Conservation (phyloP, 1,140 invertebrate species). For the Cephus cinctus region DNA sequence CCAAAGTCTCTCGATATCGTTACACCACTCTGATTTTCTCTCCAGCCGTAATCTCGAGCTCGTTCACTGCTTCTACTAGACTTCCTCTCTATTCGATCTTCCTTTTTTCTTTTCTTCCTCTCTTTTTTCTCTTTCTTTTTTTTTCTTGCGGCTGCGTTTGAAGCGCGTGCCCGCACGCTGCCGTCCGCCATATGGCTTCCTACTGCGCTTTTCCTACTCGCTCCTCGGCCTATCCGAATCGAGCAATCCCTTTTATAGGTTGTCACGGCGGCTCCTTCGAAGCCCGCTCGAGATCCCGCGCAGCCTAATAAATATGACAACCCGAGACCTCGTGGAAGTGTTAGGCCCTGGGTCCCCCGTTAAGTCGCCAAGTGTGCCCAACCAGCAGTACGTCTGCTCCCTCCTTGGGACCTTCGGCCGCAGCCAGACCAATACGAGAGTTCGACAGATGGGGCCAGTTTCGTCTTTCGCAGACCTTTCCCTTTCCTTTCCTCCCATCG, state of each 20-base stretch:
- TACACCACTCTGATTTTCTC: too few relatives aligned
- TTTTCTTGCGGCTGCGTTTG: conserved; percentile 16
- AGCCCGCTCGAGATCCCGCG: too few relatives aligned
- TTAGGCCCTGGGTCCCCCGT: conserved; percentile 9
- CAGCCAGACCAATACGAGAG: too few relatives aligned
- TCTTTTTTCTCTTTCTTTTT: conserved; percentile 14
- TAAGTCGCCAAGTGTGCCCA: background rate
- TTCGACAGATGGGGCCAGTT: too few relatives aligned
- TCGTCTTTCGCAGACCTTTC: too few relatives aligned
- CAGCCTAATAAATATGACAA: conserved; percentile 33
- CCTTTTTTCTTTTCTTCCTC: conserved; percentile 10
- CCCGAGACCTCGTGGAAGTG: conserved; percentile 22
- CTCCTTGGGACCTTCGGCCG: too few relatives aligned
- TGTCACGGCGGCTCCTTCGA: background rate
- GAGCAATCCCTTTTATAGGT: too few relatives aligned
- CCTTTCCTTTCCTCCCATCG: too few relatives aligned
- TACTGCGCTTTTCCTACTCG: conserved; percentile 13
- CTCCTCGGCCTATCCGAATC: background rate
- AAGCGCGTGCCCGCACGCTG: conserved; percentile 24
- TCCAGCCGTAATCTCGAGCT: too few relatives aligned
- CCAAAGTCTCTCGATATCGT: too few relatives aligned
- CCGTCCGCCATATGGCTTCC: conserved; percentile 38
- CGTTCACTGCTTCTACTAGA: background rate
- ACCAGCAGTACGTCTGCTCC: background rate
- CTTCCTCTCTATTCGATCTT: background rate